Evolutionary conservation across 2,888 invertebrate genomes (phyloP).

Genomic region (Ornithoptera alexandrae): DNA sequence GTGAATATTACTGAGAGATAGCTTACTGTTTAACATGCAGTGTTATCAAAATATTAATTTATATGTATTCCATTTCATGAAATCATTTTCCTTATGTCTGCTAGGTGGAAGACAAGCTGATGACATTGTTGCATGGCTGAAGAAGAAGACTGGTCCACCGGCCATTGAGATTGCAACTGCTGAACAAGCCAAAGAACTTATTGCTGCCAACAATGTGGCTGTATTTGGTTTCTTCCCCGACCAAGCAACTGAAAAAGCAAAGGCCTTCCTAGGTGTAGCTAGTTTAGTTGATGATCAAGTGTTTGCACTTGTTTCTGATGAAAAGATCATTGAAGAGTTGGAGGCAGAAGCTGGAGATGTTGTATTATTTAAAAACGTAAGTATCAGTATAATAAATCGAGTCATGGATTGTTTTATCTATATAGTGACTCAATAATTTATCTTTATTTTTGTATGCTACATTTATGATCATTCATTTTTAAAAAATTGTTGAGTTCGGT

Average conservation of each 20-base stretch:
- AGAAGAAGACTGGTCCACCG: slow-evolving; percentile 98
- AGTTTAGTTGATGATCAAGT: slow-evolving; percentile 90
- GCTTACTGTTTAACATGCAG: neutral
- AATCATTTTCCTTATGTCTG: neutral
- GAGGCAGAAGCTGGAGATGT: slow-evolving; percentile 89
- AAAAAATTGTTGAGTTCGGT: too few species aligned
- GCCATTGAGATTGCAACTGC: slow-evolving; percentile 88
- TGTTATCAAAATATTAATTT: neutral
- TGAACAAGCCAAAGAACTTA: slow-evolving; percentile 91
- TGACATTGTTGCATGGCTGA: slow-evolving; percentile 95
- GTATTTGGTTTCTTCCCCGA: slow-evolving; percentile 96
- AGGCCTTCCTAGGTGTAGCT: slow-evolving; percentile 90
- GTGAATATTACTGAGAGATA: neutral
- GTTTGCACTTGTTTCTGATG: slow-evolving; percentile 91
- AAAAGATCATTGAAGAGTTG: slow-evolving; percentile 88
- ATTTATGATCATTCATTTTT: too few species aligned
- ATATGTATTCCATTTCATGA: slow-evolving; percentile 12
- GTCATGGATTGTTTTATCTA: neutral
- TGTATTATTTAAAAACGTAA: slow-evolving; percentile 94
- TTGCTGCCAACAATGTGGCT: slow-evolving; percentile 89
- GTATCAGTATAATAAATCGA: slow-evolving; percentile 34
- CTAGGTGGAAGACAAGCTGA: slow-evolving; percentile 93
- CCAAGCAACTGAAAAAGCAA: slow-evolving; percentile 87
- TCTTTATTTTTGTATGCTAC: neutral
- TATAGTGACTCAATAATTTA: neutral